Base-by-base conservation (phyloP, 2,113 vertebrate genomes). In the Butastur rufipennis region DNA sequence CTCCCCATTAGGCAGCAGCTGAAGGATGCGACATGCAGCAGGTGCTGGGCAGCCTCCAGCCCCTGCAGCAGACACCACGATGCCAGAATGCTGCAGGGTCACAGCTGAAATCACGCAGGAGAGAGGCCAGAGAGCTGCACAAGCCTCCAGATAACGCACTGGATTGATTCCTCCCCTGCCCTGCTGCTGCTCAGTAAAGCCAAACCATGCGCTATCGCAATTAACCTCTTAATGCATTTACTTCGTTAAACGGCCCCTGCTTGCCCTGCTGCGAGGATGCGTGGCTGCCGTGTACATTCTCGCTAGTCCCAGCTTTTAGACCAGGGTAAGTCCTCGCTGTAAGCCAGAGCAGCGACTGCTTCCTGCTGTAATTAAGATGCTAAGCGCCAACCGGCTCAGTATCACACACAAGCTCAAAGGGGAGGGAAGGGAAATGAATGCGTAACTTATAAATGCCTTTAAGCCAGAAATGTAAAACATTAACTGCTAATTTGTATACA, bases 401-500 rank as follows among this genome's bases (percentile, higher is more conserved):
- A 36, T 52, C 86, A 5, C 71, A 10, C 65, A 7, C n/a, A 9
- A 8, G 52, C 81, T 88, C 43, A 3, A 2, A 19, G 73, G 77
- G 83, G 72, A 74, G 85, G 67, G 81, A 19, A 47, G 86, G 84
- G 91, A 47, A 79, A 66, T 11, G 88, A 92, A 92, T 77, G 91
- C 90, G 82, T 95, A 97, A 97, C 81, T 92, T 96, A 93, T 88
- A 55, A 94, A 91, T 94, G 96, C 94, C 96, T 97, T 96, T 67
- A 92, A 93, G 94, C 74, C 73, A 85, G 45, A 71, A 73, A 48
- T 91, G 88, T 88, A 80, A 90, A 86, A 58, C 86, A 79, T 75
- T 61, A 85, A 86, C 80, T 80, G 95, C 93, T 95, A 25, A 81
- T 97, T 97, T 97, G 92, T 97, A 98, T 70, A 97, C 96, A 96